Evolutionary conservation across 2,888 invertebrate species (phyloP).

Genomic region (Microplitis deprimator): DNA sequence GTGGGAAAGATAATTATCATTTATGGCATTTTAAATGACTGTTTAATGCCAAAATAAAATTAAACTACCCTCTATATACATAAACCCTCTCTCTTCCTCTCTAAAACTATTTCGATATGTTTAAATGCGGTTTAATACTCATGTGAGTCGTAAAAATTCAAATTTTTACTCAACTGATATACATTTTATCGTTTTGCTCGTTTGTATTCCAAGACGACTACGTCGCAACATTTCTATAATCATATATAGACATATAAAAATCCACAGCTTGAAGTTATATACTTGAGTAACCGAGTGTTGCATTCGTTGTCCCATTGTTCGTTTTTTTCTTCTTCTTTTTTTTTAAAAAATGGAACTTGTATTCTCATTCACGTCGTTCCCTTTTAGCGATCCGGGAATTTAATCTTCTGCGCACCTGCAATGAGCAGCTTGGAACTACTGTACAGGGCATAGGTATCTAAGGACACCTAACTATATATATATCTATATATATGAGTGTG

Average conservation of each 20-base stretch:
- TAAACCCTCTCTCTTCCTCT: not conserved
- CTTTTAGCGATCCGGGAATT: not conserved
- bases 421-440: not conserved
- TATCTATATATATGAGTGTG: not conserved
- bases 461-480: not conserved
- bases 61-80: not conserved
- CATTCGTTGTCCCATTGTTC: no score
- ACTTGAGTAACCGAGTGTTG: no score
- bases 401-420: not conserved
- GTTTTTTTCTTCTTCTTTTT: no score
- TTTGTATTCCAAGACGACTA: conserved; percentile 30
- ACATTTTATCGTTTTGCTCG: conserved; percentile 8
- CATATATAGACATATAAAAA: not conserved
- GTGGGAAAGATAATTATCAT: not conserved
- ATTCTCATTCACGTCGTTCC: not conserved
- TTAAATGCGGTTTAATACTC: conserved; percentile 30
- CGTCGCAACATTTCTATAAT: not conserved
- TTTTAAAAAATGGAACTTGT: not conserved
- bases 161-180: conserved; percentile 33
- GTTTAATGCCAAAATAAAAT: not conserved
- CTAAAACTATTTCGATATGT: conserved; percentile 26
- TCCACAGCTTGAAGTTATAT: not conserved
- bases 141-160: conserved; percentile 33
- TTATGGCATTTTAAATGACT: not conserved
- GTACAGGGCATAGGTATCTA: not conserved